Evolutionary conservation across 2,797 vertebrate species (phyloP).

Genomic region (Poeciliopsis turneri): DNA sequence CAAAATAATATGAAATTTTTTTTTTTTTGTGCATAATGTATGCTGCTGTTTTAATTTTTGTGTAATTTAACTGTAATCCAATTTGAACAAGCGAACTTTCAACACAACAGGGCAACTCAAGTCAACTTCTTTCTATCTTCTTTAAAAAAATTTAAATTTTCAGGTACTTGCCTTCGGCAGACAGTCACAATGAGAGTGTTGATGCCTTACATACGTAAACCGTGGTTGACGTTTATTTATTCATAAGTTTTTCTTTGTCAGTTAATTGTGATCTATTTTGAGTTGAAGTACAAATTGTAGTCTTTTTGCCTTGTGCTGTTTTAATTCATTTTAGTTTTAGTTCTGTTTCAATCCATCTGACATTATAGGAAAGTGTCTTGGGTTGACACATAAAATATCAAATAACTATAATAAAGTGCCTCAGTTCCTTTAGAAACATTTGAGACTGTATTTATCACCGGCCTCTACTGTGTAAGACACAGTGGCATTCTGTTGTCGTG

Average conservation of each 20-base stretch:
- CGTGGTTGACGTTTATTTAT: not conserved
- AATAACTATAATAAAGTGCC: not conserved
- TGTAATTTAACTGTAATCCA: not conserved
- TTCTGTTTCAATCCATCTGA: not conserved
- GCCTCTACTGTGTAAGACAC: not conserved
- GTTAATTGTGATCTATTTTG: not conserved
- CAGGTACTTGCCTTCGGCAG: not conserved
- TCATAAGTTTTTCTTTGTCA: not conserved
- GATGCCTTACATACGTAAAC: not conserved
- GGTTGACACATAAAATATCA: not conserved
- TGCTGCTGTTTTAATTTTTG: not conserved
- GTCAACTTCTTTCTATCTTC: not conserved
- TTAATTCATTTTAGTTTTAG: not conserved
- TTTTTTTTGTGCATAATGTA: not conserved
- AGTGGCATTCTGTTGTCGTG: not conserved
- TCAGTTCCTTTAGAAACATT: not conserved
- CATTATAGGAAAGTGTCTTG: not conserved
- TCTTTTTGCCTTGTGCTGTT: not conserved
- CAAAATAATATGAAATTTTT: not conserved
- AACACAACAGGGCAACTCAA: not conserved
- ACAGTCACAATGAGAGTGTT: not conserved
- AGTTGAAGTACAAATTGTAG: not conserved
- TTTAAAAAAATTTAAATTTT: not conserved
- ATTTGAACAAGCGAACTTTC: not conserved
- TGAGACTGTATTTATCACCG: not conserved